Evolutionary conservation across 1,140 invertebrate species (phyloP), one percentile per base, ranked within the genome.

Genomic region (Gonioctena quinquepunctata): DNA sequence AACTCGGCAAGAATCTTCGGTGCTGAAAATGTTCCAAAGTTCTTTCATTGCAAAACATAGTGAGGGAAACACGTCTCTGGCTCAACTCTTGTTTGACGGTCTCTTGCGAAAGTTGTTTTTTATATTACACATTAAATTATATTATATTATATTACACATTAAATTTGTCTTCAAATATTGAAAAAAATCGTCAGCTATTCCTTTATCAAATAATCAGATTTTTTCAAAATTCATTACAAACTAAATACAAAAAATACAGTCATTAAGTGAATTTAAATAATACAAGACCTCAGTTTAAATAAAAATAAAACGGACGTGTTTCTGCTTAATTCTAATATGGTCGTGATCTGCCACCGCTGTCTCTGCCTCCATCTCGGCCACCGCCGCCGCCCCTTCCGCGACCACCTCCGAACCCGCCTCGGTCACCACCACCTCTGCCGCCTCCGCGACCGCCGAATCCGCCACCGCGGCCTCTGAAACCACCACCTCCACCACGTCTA

Each of bases 371-470:
- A 22, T 71, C 70, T 56, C 72, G 69, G 19, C 72, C 68, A 21
- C 66, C 74, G 3, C 72, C 75, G 48, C 66, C 67, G 42, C 69
- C 71, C 25, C 68, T 76, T n/a, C n/a, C n/a, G 16, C 72, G 68
- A 5, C 81, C 79, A 11, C 74, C 68, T 18, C 70, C 68, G 4
- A 81, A 74, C 3, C 84, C 81, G 42, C 77, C 77, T 13, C 79
- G 70, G 6, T 75, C 75, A 7, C 78, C 71, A 6, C 82, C 74
- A 3, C 83, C 80, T n/a, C n/a, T n/a, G n/a, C n/a, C n/a, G 52
- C 85, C 82, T 23, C 85, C 83, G 16, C 84, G 83, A 5, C 84
- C 82, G 11, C 83, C 82, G 6, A 82, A 79, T 1, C 77, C 77
- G 7, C 79, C 69, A 2, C 76, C 75, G 2, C 78, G 68, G 19